phyloP scores from a whole-genome alignment of 2,113 vertebrate genomes.

The Pipra filicauda region DNA sequence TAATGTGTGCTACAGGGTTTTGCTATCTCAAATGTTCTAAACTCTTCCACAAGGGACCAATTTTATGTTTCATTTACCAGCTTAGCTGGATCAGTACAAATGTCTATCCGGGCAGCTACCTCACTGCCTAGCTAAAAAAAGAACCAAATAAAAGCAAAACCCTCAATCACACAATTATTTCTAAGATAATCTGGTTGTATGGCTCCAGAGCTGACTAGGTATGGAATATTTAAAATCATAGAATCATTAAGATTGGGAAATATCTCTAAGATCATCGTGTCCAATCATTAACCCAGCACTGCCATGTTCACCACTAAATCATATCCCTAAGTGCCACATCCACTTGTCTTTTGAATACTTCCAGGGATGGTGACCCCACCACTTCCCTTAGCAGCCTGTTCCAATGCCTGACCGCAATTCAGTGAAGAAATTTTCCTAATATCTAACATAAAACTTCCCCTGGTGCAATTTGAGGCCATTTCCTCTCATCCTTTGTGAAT shows the following conservation, averaged over 20 bases:
- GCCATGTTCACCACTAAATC: neutral
- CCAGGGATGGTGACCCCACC: neutral
- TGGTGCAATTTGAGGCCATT: neutral
- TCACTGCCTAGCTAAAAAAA: neutral
- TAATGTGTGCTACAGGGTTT: rapidly evolving
- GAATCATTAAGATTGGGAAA: neutral
- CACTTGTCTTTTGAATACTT: neutral
- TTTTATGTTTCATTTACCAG: neutral
- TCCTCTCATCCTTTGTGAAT: neutral
- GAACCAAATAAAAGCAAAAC: no score
- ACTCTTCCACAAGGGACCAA: neutral
- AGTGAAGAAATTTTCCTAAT: neutral
- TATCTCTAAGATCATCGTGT: neutral
- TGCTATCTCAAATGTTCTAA: neutral
- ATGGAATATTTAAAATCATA: neutral
- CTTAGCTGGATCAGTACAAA: neutral
- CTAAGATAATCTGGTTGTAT: neutral
- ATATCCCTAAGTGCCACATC: neutral
- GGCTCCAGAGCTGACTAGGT: neutral
- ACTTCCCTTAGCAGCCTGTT: neutral
- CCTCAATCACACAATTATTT: neutral
- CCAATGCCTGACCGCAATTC: neutral
- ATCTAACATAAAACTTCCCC: neutral
- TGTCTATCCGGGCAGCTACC: neutral
- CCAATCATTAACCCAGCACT: neutral